phyloP scores from a whole-genome alignment of 2,113 vertebrate species.

The Shinisaurus crocodilurus region DNA sequence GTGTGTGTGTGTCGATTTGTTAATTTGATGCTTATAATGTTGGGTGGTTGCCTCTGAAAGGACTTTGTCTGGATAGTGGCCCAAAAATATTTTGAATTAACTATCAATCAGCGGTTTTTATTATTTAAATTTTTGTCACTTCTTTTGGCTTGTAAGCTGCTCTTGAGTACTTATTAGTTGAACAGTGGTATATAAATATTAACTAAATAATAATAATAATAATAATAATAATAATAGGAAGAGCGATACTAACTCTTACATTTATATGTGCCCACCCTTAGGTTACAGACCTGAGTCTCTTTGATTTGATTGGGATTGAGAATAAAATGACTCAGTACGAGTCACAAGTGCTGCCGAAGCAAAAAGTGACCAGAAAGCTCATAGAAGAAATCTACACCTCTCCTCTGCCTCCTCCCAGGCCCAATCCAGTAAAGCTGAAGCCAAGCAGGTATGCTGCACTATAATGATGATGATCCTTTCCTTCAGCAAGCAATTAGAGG shows the following conservation, averaged over 20 bases:
- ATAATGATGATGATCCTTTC: not conserved
- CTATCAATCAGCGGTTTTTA: not conserved
- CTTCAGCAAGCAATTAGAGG: not conserved
- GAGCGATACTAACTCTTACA: not conserved
- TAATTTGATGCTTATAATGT: not conserved
- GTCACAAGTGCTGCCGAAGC: constrained; percentile 85
- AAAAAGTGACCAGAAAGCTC: constrained; percentile 86
- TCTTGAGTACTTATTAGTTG: not conserved
- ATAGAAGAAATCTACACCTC: constrained; percentile 90
- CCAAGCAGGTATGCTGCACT: constrained; percentile 83
- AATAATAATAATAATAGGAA: not conserved
- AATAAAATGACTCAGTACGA: constrained; percentile 86
- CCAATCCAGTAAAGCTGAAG: constrained; percentile 87
- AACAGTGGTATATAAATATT: not conserved
- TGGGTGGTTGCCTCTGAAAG: not conserved
- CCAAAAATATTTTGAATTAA: not conserved
- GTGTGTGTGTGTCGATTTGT: too few relatives aligned
- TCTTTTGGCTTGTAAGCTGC: not conserved
- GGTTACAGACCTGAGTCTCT: constrained; percentile 85
- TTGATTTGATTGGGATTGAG: constrained; percentile 90
- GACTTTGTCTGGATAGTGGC: not conserved
- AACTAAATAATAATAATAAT: not conserved
- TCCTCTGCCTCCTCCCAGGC: constrained; percentile 79
- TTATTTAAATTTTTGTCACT: not conserved
- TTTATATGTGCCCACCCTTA: constrained; percentile 50